These are phyloP conservation scores for Sitta europaea DNA, from an alignment of 2,113 vertebrate genomes.

Conservation along the genomic window DNA sequence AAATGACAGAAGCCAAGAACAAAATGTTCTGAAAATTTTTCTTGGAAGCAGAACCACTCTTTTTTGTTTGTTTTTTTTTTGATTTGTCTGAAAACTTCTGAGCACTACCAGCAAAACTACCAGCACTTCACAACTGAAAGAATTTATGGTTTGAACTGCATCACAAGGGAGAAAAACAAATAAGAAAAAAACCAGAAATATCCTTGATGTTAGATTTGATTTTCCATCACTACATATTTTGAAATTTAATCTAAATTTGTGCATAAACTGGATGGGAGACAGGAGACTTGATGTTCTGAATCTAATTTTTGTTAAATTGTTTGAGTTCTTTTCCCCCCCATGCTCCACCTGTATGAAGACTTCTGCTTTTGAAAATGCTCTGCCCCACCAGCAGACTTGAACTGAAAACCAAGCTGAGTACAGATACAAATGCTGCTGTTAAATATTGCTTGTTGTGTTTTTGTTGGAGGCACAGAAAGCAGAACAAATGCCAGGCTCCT, in stretches of 20 bases:
- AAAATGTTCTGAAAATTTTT: background rate
- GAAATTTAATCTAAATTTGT: background rate
- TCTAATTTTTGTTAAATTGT: background rate
- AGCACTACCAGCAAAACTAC: background rate
- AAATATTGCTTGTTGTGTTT: background rate
- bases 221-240: background rate
- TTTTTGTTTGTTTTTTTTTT: background rate
- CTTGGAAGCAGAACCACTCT: background rate
- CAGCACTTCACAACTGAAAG: background rate
- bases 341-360: background rate
- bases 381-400: background rate
- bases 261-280: background rate
- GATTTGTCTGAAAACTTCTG: background rate
- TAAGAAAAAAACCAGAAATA: background rate
- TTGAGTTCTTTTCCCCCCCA: background rate
- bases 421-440: background rate
- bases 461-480: background rate
- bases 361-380: background rate
- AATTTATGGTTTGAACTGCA: background rate
- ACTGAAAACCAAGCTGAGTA: background rate
- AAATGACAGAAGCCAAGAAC: background rate
- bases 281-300: background rate
- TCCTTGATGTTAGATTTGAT: background rate
- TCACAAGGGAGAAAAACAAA: background rate
- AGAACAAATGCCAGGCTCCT: background rate